Percentiles rank a stretch among this genome's conserved stretches.
Evolutionary conservation across 2,888 invertebrate genomes (phyloP).

Genomic region (Mamestra brassicae): DNA sequence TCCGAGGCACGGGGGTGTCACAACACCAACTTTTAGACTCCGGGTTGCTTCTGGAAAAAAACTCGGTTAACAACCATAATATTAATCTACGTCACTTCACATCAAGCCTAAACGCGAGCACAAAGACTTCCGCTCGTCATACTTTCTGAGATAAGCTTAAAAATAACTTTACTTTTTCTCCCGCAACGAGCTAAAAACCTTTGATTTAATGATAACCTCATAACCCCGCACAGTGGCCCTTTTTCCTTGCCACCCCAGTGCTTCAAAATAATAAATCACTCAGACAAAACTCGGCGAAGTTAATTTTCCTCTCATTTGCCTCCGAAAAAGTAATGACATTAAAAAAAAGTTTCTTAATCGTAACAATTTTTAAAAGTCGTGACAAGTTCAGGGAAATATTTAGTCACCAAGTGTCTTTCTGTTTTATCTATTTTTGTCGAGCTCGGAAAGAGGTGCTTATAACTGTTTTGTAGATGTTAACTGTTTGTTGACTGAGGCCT

Average conservation of each 20-base stretch:
- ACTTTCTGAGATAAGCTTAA: conserved; percentile 13
- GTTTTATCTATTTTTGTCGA: neutral
- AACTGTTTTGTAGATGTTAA: no score
- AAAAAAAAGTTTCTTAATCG: conserved; percentile 60
- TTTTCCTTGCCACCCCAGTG: conserved; percentile 25
- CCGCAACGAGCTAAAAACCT: conserved; percentile 16
- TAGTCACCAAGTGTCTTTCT: conserved; percentile 12
- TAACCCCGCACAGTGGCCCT: conserved; percentile 24
- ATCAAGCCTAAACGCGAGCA: neutral
- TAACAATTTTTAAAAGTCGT: conserved; percentile 50
- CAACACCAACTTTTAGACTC: no score
- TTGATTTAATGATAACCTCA: conserved; percentile 57
- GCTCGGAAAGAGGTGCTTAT: no score
- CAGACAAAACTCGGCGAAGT: conserved; percentile 50
- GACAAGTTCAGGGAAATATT: conserved; percentile 35
- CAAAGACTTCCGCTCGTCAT: conserved; percentile 7
- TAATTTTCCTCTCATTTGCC: conserved; percentile 64
- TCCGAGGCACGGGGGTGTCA: no score
- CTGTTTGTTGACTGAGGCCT: no score
- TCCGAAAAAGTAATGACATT: conserved; percentile 48
- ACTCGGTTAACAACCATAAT: neutral
- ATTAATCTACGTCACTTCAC: conserved; percentile 1
- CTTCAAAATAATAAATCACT: conserved; percentile 60
- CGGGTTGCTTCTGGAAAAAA: neutral
- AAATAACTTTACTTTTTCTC: conserved; percentile 8